phyloP scores from a whole-genome alignment of 2,797 vertebrate species.

The Catharus ustulatus region DNA sequence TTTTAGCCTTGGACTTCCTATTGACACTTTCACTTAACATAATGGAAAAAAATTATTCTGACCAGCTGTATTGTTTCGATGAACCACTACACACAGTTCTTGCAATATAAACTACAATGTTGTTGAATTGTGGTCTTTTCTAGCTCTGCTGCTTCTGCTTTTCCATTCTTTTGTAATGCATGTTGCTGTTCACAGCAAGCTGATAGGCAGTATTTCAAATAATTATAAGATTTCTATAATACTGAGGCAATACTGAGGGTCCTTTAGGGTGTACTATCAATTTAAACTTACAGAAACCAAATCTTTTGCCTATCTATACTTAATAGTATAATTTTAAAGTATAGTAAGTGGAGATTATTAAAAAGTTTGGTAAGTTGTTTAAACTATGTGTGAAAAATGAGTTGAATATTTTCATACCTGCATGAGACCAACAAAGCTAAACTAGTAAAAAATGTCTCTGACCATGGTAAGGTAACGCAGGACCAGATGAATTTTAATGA shows the following conservation, averaged over 20 bases:
- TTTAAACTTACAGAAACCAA: not conserved
- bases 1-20: not conserved
- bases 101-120: not conserved
- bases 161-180: not conserved
- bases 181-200: not conserved
- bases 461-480: fast-evolving
- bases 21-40: not conserved
- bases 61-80: not conserved
- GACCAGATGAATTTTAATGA: not conserved
- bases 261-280: not conserved
- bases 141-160: not conserved
- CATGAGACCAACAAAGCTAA: not conserved
- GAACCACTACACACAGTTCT: not conserved
- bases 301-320: not conserved
- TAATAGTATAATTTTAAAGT: not conserved
- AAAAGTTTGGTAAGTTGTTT: not conserved
- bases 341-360: not conserved
- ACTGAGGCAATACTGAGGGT: not conserved
- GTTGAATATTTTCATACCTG: not conserved
- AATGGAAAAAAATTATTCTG: not conserved
- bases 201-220: not conserved
- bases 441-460: not conserved
- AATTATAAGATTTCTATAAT: not conserved
- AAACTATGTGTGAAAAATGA: not conserved
- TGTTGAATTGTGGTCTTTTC: not conserved